These are phyloP conservation scores for Brachypodius melanocephalos DNA, from an alignment of 2,113 vertebrate genomes.

Conservation along the genomic window DNA sequence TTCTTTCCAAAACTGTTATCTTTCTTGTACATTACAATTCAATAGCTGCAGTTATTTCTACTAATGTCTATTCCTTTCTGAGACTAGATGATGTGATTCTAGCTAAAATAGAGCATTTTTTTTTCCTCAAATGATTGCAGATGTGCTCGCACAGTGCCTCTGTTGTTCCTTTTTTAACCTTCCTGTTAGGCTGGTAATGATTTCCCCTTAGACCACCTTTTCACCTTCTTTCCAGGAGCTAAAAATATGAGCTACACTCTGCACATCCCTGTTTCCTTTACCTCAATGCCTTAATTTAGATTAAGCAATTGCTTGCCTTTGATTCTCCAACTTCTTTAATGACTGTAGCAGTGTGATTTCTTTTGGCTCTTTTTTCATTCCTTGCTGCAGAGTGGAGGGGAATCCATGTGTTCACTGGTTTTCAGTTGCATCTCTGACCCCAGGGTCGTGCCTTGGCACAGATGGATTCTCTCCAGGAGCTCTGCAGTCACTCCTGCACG, in stretches of 20 bases:
- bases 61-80: not conserved
- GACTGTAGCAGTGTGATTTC: not conserved
- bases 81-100: not conserved
- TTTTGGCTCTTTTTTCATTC: not conserved
- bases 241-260: not conserved
- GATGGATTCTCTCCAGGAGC: not conserved
- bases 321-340: not conserved
- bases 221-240: slow-evolving; percentile 12
- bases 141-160: not conserved
- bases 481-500: not conserved
- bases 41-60: not conserved
- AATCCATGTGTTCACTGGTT: not conserved
- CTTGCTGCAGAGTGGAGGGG: not conserved
- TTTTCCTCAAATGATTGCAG: not conserved
- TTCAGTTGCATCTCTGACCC: not conserved
- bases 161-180: slow-evolving; percentile 4
- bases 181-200: slow-evolving; percentile 6
- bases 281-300: not conserved
- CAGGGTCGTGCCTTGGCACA: not conserved
- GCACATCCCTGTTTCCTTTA: not conserved
- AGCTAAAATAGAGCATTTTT: not conserved
- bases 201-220: slow-evolving; percentile 26
- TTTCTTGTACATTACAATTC: not conserved
- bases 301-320: not conserved
- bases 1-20: not conserved